Base-by-base conservation (phyloP, 2,797 vertebrate species). In the Muscicapa striata region DNA sequence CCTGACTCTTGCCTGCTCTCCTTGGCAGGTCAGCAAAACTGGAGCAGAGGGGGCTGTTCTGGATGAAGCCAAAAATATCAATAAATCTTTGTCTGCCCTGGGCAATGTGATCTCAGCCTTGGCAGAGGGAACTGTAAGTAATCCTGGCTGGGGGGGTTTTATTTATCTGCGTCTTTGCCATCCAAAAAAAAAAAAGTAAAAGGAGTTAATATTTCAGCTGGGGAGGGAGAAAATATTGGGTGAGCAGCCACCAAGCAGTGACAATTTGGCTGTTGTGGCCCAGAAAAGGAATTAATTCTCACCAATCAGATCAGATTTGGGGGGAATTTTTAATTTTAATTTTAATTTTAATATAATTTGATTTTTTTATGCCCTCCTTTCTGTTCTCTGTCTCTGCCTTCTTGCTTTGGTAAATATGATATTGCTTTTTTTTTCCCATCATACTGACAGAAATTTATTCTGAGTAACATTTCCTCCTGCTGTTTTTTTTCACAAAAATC, bases 51-150 rank as follows among this genome's bases (percentile, higher is more conserved):
- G 99, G 15, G 97, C 99, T 7, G 99, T 99, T 69, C 97, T 99
- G 27, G 99, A 99, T 15, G 99, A 99, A 98, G 99, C 99, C 84
- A 99, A 99, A 98, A 99, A 99, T 96, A 99, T 99, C 98, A 99
- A 99, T 98, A 99, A 99, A 93, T 99, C 99, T 97, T 97, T 99
- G 85, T 99, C 99, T 59, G 99, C 99, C 77, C 98, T 99, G 61
- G 99, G 99, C 80, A 99, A 99, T 7, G 99, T 99, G 96, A 99
- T 99, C 87, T 98, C 99, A 6, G 99, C 99, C 64, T 97, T 99
- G 97, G 99, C 99, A 57, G 99, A 99, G 97, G 99, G 99, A 97
- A 99, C 98, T 52, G 99, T 99, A 97, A 98, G 98, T 98, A 80
- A 94, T 92, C 83, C 41, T 76, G 46, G 55, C 40, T 75, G 8